Conservation (phyloP, 2,797 vertebrate genomes). For the Mustela erminea region DNA sequence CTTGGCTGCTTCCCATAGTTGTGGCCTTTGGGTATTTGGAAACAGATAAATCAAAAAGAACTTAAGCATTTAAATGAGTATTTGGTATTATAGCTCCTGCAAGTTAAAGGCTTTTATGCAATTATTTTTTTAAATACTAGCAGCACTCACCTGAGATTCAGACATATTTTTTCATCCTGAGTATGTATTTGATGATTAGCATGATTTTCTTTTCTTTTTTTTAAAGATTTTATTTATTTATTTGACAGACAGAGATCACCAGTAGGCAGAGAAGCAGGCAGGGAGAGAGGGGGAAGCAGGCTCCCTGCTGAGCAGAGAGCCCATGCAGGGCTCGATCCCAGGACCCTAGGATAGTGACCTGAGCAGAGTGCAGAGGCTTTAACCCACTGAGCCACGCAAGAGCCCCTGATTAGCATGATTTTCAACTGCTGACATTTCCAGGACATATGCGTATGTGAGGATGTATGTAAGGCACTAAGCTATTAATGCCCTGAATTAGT, state of each 20-base stretch:
- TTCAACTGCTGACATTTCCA: background rate
- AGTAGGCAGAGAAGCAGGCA: too few species aligned
- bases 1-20: background rate
- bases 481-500: background rate
- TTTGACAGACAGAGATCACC: too few species aligned
- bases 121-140: conserved; percentile 19
- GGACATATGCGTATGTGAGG: background rate
- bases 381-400: too few species aligned
- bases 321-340: too few species aligned
- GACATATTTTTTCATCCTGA: background rate
- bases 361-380: too few species aligned
- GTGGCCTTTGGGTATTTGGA: conserved; percentile 33
- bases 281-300: too few species aligned
- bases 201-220: background rate
- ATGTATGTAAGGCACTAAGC: background rate
- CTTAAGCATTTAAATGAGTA: background rate
- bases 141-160: background rate
- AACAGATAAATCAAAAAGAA: conserved; percentile 34
- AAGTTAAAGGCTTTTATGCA: conserved; percentile 26
- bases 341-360: too few species aligned
- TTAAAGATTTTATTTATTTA: too few species aligned
- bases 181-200: background rate
- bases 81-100: background rate
- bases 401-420: background rate
- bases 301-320: too few species aligned